Percentiles rank a stretch among this genome's conserved stretches.
Evolutionary conservation across 2,888 invertebrate genomes (phyloP).

Genomic region (Calameuta filiformis): DNA sequence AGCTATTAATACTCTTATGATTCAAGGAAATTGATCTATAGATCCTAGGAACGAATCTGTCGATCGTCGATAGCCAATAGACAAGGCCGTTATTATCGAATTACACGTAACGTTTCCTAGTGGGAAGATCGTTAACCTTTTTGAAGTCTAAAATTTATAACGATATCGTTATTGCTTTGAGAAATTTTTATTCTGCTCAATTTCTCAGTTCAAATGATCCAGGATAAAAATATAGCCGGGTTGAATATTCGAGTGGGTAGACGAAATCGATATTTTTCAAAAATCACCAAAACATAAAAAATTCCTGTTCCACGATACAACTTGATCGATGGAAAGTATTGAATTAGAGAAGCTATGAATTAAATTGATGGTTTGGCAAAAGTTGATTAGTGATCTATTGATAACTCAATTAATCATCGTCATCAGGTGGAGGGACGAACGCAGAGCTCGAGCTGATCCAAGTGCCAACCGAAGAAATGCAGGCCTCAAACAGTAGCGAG

Average conservation of each 20-base stretch:
- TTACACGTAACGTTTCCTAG: not conserved
- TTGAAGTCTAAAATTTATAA: not conserved
- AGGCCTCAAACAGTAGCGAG: slow-evolving; percentile 60
- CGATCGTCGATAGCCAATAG: not conserved
- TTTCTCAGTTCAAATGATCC: not conserved
- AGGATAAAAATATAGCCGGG: not conserved
- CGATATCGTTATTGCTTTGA: not conserved
- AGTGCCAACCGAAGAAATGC: slow-evolving; percentile 55
- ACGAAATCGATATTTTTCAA: not conserved
- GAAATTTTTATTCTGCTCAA: not conserved
- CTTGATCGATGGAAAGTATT: not conserved
- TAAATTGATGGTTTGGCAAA: slow-evolving; percentile 15
- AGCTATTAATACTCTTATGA: slow-evolving; percentile 48
- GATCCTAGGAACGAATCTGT: not conserved
- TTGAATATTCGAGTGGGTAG: not conserved
- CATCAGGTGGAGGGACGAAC: slow-evolving; percentile 29
- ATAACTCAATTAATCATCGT: slow-evolving; percentile 53
- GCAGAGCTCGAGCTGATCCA: slow-evolving; percentile 41
- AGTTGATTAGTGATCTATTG: slow-evolving; percentile 38
- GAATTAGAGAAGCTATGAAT: not conserved
- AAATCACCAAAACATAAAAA: not conserved
- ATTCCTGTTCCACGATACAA: not conserved
- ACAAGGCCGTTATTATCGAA: not conserved
- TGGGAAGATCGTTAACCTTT: not conserved
- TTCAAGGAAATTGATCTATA: slow-evolving; percentile 48